Percentiles rank a stretch among this genome's conserved stretches.
Conservation (phyloP, 2,888 invertebrate species). For the Agrilus biguttatus region DNA sequence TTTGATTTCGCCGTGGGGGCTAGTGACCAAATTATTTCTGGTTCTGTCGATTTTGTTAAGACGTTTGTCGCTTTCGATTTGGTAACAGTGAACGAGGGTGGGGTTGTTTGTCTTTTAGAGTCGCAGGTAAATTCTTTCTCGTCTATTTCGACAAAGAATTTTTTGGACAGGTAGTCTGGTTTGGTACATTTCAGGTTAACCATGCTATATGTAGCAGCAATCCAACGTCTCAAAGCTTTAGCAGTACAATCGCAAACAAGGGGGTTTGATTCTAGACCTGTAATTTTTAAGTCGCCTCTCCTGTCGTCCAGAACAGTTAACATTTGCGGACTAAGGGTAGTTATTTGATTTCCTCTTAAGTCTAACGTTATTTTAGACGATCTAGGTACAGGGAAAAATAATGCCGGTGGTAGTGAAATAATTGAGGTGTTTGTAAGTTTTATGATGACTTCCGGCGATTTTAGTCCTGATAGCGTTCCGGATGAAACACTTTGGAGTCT, state of each 20-base stretch:
- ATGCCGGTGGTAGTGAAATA: constrained; percentile 59
- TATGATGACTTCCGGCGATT: constrained; percentile 56
- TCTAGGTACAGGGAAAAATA: constrained; percentile 76
- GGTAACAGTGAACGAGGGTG: constrained; percentile 11
- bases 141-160: constrained; percentile 56
- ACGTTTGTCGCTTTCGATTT: constrained; percentile 35
- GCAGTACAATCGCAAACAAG: constrained; percentile 77
- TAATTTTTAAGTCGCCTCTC: constrained; percentile 55
- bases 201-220: constrained; percentile 43
- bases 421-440: constrained; percentile 70
- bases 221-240: constrained; percentile 64
- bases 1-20: constrained; percentile 52
- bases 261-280: constrained; percentile 65
- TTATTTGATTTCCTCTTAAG: constrained; percentile 62
- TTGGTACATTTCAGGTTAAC: constrained; percentile 43
- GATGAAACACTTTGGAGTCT: constrained; percentile 65
- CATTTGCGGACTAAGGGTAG: constrained; percentile 62
- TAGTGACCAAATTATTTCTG: constrained; percentile 81
- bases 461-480: constrained; percentile 69
- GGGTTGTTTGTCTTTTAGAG: constrained; percentile 40
- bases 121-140: constrained; percentile 76
- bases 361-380: constrained; percentile 70
- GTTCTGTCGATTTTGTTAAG: constrained; percentile 53
- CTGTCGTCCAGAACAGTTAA: constrained; percentile 70
- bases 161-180: constrained; percentile 56